These are phyloP conservation scores for Vanacampus margaritifer DNA, from an alignment of 2,113 vertebrate genomes.

Conservation along the genomic window DNA sequence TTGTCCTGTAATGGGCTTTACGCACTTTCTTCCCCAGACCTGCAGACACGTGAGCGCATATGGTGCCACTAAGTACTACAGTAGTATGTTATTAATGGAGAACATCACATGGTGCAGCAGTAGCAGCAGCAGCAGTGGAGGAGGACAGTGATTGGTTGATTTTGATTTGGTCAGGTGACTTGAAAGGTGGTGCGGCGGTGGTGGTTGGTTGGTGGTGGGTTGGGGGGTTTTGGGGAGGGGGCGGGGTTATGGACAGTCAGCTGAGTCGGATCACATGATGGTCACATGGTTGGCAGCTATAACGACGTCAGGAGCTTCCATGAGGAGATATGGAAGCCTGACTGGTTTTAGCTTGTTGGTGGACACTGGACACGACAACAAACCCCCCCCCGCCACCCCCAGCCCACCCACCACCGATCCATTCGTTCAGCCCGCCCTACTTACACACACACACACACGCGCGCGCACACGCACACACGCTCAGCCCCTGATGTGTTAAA, in stretches of 20 bases:
- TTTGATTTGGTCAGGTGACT: conserved; percentile 70
- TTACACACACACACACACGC: conserved; percentile 18
- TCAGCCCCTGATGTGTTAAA: conserved; percentile 76
- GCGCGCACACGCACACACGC: conserved; percentile 32
- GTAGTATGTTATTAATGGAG: conserved; percentile 80
- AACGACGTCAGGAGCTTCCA: conserved; percentile 78
- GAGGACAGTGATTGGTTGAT: conserved; percentile 75
- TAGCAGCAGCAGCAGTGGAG: conserved; percentile 72
- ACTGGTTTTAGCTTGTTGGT: conserved; percentile 78
- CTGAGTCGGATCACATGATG: conserved; percentile 79
- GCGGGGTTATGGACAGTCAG: conserved; percentile 76
- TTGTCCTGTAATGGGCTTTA: not conserved
- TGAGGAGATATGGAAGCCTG: conserved; percentile 75
- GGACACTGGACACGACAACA: conserved; percentile 75
- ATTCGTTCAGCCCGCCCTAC: not conserved
- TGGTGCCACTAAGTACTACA: conserved; percentile 43
- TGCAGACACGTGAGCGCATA: conserved; percentile 56
- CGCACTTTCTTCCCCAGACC: conserved; percentile 47
- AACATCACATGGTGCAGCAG: conserved; percentile 78
- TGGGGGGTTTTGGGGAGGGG: conserved; percentile 70
- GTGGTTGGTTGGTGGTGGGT: conserved; percentile 72
- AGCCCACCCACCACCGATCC: too few species aligned
- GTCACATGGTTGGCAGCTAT: conserved; percentile 72
- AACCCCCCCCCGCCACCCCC: too few species aligned
- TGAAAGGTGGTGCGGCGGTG: conserved; percentile 58